Evolutionary conservation across 2,888 invertebrate species (phyloP), one percentile per base, ranked within the genome.

Genomic region (Megaustenia siamemsis): DNA sequence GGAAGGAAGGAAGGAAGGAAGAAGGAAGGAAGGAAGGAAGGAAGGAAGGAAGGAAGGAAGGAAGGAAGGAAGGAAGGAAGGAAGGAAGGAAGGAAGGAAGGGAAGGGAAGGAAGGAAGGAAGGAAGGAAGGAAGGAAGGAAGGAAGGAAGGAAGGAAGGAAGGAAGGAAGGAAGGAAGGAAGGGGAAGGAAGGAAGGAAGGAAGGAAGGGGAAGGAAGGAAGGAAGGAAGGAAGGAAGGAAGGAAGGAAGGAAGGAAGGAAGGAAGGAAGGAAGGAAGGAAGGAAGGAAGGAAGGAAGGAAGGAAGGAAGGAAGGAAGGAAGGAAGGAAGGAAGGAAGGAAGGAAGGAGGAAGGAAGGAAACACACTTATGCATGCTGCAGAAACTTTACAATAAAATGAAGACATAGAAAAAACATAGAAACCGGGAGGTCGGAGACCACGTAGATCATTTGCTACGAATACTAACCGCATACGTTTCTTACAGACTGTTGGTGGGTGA

Each of bases 321-420:
- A n/a, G 40, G 60, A 24, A 77, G 40, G 28, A 32, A 60, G 77
- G 60, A 24, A 24, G n/a, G 35, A 60, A 60, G 35, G 38, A 35
- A 77, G 60, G n/a, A 35, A 40, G n/a, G 60, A 32, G 38, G 28
- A 43, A 24, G n/a, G 78, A 60, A 60, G 63, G 38, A 78, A 63
- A 40, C 28, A 53, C 53, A 53, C 12, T 21, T 53, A 12, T 53
- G 53, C 53, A 18, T 4, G 18, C 53, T n/a, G n/a, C n/a, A n/a
- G n/a, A n/a, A n/a, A n/a, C n/a, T n/a, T n/a, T n/a, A n/a, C n/a
- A n/a, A n/a, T n/a, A n/a, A n/a, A n/a, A n/a, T n/a, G n/a, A n/a
- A n/a, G n/a, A n/a, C n/a, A n/a, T n/a, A n/a, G n/a, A n/a, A n/a
- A n/a, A n/a, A n/a, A n/a, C n/a, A n/a, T n/a, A n/a, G n/a, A n/a